Conservation (phyloP, 2,888 invertebrate species). For the Sphaeridia pumilis region DNA sequence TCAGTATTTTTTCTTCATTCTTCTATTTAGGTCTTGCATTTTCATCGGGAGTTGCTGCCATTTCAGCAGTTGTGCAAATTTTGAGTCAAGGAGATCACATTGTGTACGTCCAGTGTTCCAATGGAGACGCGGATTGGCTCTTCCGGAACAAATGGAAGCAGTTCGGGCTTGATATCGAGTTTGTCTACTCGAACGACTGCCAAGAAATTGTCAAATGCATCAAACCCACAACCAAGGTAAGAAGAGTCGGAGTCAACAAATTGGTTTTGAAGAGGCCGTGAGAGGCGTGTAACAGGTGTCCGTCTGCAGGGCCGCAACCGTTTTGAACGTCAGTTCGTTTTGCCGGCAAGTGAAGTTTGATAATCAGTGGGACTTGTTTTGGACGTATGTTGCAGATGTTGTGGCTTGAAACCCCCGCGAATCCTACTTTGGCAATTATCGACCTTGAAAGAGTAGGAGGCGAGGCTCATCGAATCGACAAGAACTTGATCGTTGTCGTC, state of each 20-base stretch:
- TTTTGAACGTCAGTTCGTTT: no score
- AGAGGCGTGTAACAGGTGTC: no score
- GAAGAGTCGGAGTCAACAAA: no score
- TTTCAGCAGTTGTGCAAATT: slow-evolving; percentile 43
- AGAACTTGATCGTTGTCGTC: slow-evolving; percentile 43
- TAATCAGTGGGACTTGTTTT: no score
- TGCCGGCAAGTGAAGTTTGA: no score
- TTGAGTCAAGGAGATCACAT: slow-evolving; percentile 47
- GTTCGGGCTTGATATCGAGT: slow-evolving; percentile 31
- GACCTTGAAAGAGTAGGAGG: slow-evolving; percentile 45
- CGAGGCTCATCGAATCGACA: slow-evolving; percentile 38
- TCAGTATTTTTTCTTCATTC: no score
- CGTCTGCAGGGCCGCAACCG: no score
- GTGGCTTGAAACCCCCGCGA: slow-evolving; percentile 52
- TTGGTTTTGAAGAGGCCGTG: no score
- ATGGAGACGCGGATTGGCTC: slow-evolving; percentile 46
- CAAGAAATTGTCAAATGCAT: slow-evolving; percentile 42
- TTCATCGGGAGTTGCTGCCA: slow-evolving; percentile 47
- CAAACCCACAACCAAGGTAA: slow-evolving; percentile 45
- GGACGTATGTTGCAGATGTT: no score
- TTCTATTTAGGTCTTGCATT: slow-evolving; percentile 40
- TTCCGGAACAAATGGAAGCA: slow-evolving; percentile 33
- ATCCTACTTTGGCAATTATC: slow-evolving; percentile 49
- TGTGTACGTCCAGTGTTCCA: slow-evolving; percentile 48
- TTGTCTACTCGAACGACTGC: slow-evolving; percentile 45